Base-by-base conservation (phyloP, 2,113 vertebrate species). In the Fulmarus glacialis region DNA sequence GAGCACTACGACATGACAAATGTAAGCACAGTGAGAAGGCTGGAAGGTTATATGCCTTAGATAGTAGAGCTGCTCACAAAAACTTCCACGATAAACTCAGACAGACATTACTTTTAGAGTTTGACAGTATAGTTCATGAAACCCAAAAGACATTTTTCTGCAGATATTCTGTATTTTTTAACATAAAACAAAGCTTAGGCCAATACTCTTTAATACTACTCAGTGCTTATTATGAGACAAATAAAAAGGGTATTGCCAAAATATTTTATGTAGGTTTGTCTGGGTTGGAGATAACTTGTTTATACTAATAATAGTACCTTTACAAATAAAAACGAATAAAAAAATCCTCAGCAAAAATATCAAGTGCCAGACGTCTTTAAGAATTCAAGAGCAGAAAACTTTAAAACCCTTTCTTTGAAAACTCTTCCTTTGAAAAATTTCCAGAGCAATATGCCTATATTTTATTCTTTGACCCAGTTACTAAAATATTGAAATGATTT, bases 1-100 rank as follows among this genome's bases (percentile, higher is more conserved):
- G 9, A 93, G 84, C 79, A 38, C 42, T 21, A 42, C 19, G 43
- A 96, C 87, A 71, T 87, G 96, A 98, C 96, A 97, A 97, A 96
- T 97, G 93, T 73, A 90, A 93, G 82, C 83, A 94, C 86, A 97
- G 90, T 22, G 89, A 95, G 68, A 91, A 93, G 45, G n/a, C 74
- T 96, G 89, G 66, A 80, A 96, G 71, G 77, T 87, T 93, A 92
- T 64, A 42, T 15, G 58, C 36, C 91, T 90, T 75, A 93, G 86
- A 92, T 93, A 91, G 89, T 24, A 79, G 67, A 96, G 77, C 83
- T 66, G 82, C 84, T 82, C 86, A 96, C 74, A 95, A 82, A 97
- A 67, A 30, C 75, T 85, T 95, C 59, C 79, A 93, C 17, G 15
- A 74, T 82, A 93, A 96, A 94, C 89, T 60, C 84, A 87, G 62